These are phyloP conservation scores for Drepana falcataria DNA, from an alignment of 2,888 invertebrate species.

Conservation along the genomic window DNA sequence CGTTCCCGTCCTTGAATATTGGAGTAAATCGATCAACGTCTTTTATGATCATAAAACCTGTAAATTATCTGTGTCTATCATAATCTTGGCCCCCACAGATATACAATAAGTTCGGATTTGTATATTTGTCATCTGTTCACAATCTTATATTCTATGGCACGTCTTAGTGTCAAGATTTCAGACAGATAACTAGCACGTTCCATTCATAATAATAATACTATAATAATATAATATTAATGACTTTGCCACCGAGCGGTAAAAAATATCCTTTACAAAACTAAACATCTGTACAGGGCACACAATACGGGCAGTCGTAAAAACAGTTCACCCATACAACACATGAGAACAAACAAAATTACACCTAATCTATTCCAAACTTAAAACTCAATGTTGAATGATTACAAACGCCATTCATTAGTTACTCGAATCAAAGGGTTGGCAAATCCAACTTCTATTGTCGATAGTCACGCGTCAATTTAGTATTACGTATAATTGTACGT, in stretches of 20 bases:
- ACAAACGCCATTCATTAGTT: slow-evolving; percentile 57
- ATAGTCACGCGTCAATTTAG: slow-evolving; percentile 71
- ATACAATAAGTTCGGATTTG: no score
- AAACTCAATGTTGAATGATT: slow-evolving; percentile 22
- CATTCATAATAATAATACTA: not conserved
- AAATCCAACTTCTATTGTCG: slow-evolving; percentile 74
- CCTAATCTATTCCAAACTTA: slow-evolving; percentile 21
- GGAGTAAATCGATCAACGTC: no score
- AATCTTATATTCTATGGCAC: no score
- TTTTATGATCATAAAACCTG: no score
- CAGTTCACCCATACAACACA: slow-evolving; percentile 70
- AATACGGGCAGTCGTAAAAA: slow-evolving; percentile 67
- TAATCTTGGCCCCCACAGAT: no score
- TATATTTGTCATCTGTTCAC: no score
- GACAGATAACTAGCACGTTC: not conserved
- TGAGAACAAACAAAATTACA: slow-evolving; percentile 45
- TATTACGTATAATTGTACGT: slow-evolving; percentile 62
- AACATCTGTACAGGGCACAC: slow-evolving; percentile 39
- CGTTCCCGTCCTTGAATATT: no score
- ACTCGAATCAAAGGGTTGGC: slow-evolving; percentile 73
- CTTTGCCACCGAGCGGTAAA: not conserved
- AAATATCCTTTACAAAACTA: slow-evolving; percentile 8
- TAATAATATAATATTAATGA: not conserved
- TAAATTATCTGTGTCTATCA: no score
- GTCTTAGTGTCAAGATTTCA: not conserved